These are phyloP conservation scores for Melieria crassipennis DNA, from an alignment of 2,888 invertebrate genomes.

Conservation along the genomic window DNA sequence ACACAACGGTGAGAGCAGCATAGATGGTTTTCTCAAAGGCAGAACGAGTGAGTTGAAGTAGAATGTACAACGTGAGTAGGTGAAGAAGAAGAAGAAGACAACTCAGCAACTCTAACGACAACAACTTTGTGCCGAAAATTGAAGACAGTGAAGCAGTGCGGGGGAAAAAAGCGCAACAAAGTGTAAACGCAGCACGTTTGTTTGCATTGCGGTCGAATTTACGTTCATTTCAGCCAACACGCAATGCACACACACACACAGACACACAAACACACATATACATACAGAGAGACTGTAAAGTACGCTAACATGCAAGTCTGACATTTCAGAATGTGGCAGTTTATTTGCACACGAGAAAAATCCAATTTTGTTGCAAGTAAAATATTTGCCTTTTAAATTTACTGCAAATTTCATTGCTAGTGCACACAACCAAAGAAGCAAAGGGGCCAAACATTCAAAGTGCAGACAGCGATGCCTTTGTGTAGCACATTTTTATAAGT, in stretches of 20 bases:
- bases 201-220: slow-evolving; percentile 43
- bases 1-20: no score
- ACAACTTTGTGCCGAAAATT: not conserved
- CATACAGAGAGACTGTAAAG: not conserved
- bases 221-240: slow-evolving; percentile 21
- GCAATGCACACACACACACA: not conserved
- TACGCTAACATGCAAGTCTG: not conserved
- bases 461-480: no score
- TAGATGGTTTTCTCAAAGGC: no score
- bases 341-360: slow-evolving; percentile 36
- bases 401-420: slow-evolving; percentile 43
- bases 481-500: no score
- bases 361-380: slow-evolving; percentile 47
- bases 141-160: not conserved
- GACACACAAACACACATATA: not conserved
- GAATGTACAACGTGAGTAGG: slow-evolving; percentile 11
- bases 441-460: not conserved
- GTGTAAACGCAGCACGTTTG: slow-evolving; percentile 17
- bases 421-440: not conserved
- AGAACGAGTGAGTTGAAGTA: not conserved
- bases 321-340: slow-evolving; percentile 5
- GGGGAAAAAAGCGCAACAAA: slow-evolving; percentile 1
- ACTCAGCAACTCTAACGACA: slow-evolving; percentile 11
- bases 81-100: slow-evolving; percentile 15
- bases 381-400: slow-evolving; percentile 50